Evolutionary conservation across 2,113 vertebrate genomes (phyloP).

Genomic region (Spheniscus mendiculus): DNA sequence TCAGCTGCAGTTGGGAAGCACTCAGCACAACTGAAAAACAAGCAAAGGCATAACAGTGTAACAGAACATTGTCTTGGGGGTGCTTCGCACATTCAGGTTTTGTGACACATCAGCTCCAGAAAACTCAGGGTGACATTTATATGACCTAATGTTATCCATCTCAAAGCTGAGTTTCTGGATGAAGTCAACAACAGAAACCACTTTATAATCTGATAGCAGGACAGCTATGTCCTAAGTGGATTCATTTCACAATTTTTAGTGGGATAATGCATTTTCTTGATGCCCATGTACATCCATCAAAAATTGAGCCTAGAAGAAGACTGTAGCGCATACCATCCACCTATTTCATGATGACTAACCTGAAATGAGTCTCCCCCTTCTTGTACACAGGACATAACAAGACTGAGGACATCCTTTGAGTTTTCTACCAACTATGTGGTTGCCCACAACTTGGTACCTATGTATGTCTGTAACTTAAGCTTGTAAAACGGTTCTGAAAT

Average conservation of each 20-base stretch:
- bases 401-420: not conserved
- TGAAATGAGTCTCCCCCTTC: not conserved
- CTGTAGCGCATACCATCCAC: not conserved
- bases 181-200: not conserved
- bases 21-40: not conserved
- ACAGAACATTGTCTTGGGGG: not conserved
- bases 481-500: not conserved
- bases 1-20: fast-evolving
- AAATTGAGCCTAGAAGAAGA: not conserved
- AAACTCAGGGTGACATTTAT: not conserved
- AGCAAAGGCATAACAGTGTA: not conserved
- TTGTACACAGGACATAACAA: not conserved
- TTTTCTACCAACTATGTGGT: not conserved
- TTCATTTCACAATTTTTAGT: not conserved
- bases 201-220: not conserved
- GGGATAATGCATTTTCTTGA: not conserved
- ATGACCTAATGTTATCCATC: not conserved
- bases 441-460: not conserved
- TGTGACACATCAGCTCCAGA: not conserved
- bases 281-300: not conserved
- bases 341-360: not conserved
- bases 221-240: not conserved
- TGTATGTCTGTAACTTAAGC: not conserved
- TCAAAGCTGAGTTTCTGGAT: not conserved
- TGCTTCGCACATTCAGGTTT: not conserved